Evolutionary conservation across 92 coral and sea anemone species (phyloP).

Genomic region (Umimayanthus chanpuru): DNA sequence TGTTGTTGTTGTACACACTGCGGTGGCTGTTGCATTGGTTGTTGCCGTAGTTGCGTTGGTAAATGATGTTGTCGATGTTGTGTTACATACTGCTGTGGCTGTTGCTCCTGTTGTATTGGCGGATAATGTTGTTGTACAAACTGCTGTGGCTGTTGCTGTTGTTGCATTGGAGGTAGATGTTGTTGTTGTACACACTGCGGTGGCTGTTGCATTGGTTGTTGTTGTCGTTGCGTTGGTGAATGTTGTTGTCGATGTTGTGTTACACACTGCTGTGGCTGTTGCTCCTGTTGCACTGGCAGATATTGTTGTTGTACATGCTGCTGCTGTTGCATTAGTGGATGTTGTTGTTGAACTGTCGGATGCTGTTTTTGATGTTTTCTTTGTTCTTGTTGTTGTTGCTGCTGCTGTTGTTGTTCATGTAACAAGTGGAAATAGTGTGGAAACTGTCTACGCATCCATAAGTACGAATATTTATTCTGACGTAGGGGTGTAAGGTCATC

Average conservation of each 20-base stretch:
- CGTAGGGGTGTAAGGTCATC: background rate
- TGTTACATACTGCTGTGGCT: background rate
- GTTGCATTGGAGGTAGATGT: background rate
- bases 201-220: background rate
- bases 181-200: background rate
- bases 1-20: background rate
- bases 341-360: no score
- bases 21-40: background rate
- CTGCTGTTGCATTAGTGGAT: background rate
- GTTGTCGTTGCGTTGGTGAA: background rate
- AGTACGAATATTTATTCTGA: background rate
- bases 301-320: no score
- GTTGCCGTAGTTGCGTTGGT: background rate
- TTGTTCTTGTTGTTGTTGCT: background rate
- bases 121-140: no score
- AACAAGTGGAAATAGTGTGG: background rate
- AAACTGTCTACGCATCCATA: background rate
- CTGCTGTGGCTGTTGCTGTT: background rate
- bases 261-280: background rate
- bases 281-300: background rate
- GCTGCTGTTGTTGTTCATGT: background rate
- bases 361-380: background rate
- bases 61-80: no score
- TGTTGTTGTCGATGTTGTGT: no score
- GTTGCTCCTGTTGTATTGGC: background rate